Evolutionary conservation across 2,797 vertebrate genomes (phyloP).

Genomic region (Synaphobranchus kaupii): DNA sequence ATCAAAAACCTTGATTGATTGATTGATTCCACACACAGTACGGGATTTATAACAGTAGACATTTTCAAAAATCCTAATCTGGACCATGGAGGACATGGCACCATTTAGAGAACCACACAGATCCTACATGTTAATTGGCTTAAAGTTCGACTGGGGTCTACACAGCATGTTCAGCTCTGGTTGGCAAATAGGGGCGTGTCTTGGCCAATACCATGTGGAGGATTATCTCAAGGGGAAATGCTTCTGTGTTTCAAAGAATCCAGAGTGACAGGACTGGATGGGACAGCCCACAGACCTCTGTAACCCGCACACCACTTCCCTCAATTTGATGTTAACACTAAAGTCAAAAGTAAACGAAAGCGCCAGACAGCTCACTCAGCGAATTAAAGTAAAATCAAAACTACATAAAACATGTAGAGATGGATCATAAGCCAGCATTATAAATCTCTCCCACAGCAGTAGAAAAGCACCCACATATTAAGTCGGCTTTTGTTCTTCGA

Average conservation of each 20-base stretch:
- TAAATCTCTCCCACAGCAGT: constrained; percentile 52
- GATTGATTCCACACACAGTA: not conserved
- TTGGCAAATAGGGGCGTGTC: no score
- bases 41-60: not conserved
- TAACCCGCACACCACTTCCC: not conserved
- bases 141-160: not conserved
- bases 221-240: no score
- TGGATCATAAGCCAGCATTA: constrained; percentile 50
- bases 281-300: not conserved
- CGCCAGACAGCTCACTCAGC: constrained; percentile 41
- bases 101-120: not conserved
- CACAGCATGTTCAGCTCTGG: no score
- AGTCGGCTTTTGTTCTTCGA: constrained; percentile 46
- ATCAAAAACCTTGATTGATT: no score
- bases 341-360: constrained; percentile 51
- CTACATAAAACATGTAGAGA: constrained; percentile 45
- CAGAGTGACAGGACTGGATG: not conserved
- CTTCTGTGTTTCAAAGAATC: not conserved
- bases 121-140: not conserved
- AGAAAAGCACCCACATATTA: constrained; percentile 18
- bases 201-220: no score
- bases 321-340: constrained; percentile 1
- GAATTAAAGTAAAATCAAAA: constrained; percentile 55
- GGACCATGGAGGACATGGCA: not conserved
- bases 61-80: not conserved